These are phyloP conservation scores for Ligdia adustata DNA, from an alignment of 2,888 invertebrate genomes.

Conservation along the genomic window DNA sequence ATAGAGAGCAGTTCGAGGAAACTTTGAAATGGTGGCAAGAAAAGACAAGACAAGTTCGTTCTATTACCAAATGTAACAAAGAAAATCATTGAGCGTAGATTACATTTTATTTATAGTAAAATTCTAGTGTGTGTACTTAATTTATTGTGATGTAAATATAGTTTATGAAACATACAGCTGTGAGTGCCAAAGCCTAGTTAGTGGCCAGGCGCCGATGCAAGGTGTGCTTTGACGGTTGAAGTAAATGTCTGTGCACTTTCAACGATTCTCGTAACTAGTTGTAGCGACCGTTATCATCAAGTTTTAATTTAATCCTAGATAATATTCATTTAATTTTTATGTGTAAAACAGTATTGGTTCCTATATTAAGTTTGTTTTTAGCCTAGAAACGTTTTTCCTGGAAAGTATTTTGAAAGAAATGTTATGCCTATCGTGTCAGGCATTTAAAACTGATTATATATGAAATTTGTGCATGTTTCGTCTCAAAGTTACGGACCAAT, in stretches of 20 bases:
- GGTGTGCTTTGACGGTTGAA: constrained; percentile 76
- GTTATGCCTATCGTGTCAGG: no score
- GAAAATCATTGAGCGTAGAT: constrained; percentile 43
- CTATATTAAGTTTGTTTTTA: neutral
- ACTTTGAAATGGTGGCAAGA: constrained; percentile 82
- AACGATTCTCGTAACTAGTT: constrained; percentile 11
- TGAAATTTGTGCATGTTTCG: no score
- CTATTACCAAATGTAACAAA: constrained; percentile 30
- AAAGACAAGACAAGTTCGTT: constrained; percentile 67
- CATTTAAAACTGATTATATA: no score
- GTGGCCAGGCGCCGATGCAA: constrained; percentile 67
- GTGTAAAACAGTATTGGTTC: no score
- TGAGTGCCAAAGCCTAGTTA: constrained; percentile 72
- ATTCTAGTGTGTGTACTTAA: constrained; percentile 46
- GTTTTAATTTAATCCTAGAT: neutral
- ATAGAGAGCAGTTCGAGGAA: constrained; percentile 77
- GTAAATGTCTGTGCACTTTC: constrained; percentile 46
- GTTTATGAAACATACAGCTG: constrained; percentile 73
- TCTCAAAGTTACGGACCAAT: neutral
- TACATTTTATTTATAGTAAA: constrained; percentile 24
- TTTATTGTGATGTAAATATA: constrained; percentile 54
- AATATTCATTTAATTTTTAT: no score
- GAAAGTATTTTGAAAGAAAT: no score
- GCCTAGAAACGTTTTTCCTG: no score
- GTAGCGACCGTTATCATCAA: neutral